Evolutionary conservation across 2,797 vertebrate genomes (phyloP).

Genomic region (Anniella stebbinsi): DNA sequence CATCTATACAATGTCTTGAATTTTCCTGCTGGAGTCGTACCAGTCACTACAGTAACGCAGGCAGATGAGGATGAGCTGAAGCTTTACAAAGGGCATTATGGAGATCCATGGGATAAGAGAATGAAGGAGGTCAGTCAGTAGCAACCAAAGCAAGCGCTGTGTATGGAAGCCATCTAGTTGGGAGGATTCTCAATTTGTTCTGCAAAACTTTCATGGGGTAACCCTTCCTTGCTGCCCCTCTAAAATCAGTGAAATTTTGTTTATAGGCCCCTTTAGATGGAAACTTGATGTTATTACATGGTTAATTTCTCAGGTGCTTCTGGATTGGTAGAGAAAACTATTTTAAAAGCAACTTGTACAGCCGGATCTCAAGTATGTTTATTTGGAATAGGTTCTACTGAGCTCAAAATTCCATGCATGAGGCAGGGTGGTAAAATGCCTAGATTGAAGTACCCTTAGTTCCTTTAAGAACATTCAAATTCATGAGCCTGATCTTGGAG

Average conservation of each 20-base stretch:
- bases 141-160: not conserved
- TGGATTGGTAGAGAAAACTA: not conserved
- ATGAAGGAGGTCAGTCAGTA: constrained; percentile 72
- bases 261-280: not conserved
- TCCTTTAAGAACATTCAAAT: not conserved
- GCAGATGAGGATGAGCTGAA: constrained; percentile 86
- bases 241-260: not conserved
- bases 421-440: too few species aligned
- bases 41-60: constrained; percentile 83
- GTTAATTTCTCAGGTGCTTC: not conserved
- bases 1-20: constrained; percentile 86
- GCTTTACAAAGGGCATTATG: constrained; percentile 77
- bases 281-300: not conserved
- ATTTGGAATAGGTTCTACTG: not conserved
- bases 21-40: constrained; percentile 88
- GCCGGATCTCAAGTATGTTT: not conserved
- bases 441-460: too few species aligned
- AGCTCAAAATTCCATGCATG: not conserved
- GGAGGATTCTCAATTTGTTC: not conserved
- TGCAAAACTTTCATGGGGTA: not conserved
- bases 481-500: not conserved
- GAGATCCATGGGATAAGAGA: constrained; percentile 81
- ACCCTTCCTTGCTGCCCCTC: not conserved
- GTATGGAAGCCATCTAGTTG: not conserved
- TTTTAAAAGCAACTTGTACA: not conserved